Evolutionary conservation across 2,888 invertebrate genomes (phyloP), one percentile per base, ranked within the genome.

Genomic region (Drosophila mettleri): DNA sequence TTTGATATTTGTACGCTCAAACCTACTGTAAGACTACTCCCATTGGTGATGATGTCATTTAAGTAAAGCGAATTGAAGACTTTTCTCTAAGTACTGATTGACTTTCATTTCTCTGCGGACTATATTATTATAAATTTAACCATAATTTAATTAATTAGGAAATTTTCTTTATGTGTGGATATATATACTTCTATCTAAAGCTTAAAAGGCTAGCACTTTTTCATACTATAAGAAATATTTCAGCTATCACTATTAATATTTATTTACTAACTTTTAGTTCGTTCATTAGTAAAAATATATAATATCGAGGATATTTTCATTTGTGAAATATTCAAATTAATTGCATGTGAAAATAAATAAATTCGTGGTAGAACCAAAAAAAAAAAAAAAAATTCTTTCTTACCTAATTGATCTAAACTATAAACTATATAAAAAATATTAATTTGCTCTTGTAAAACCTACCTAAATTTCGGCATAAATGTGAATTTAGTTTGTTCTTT

Each of bases 31-130:
- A 38, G 51, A 58, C 61, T 41, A 66, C 54, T 36, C 62, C 22
- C 58, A 43, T 55, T 22, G 27, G 18, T 31, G 78, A 64, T 75
- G 75, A 75, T 69, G 75, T 75, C 74, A 75, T 77, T 39, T 36
- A 55, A 58, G 57, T 61, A 34, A 27, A 48, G 49, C 31, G 51
- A 65, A 59, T 68, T 74, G 57, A 63, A 74, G 41, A 61, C 14
- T 46, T 38, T 61, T 43, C 20, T 54, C 24, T 5, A 60, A 43
- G 14, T 20, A 48, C 22, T 22, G 12, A 51, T 39, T 48, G 7
- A 49, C 29, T 29, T 41, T 20, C 8, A 29, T 39, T n/a, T 31
- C 48, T 27, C 24, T 29, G 46, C 16, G 16, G 14, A 24, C 10
- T 27, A 12, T 46, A 9, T 46, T 14, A 33, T 45, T 45, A 45